Percentiles rank a stretch among this genome's conserved stretches.
phyloP scores from a whole-genome alignment of 2,888 invertebrate genomes.

The Parnassius orleans region DNA sequence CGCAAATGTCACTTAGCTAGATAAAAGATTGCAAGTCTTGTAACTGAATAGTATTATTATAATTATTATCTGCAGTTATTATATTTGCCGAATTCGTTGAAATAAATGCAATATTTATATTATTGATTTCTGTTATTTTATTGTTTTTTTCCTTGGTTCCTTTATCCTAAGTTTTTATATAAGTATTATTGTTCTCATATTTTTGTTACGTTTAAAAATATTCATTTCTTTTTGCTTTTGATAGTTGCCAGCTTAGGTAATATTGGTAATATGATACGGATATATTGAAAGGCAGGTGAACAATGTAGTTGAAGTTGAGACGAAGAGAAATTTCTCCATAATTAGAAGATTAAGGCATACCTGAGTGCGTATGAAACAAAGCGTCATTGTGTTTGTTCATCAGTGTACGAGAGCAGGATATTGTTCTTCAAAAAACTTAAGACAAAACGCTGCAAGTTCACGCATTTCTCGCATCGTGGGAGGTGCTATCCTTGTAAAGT shows the following conservation, averaged over 20 bases:
- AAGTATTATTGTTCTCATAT: slow-evolving; percentile 44
- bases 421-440: slow-evolving; percentile 32
- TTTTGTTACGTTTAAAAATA: slow-evolving; percentile 8
- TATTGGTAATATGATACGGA: slow-evolving; percentile 31
- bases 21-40: slow-evolving; percentile 68
- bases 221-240: slow-evolving; percentile 17
- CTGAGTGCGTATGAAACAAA: slow-evolving; percentile 62
- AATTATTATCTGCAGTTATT: slow-evolving; percentile 79
- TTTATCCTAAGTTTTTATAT: slow-evolving; percentile 62
- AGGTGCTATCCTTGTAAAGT: slow-evolving; percentile 40
- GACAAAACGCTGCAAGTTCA: slow-evolving; percentile 33
- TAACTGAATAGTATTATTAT: slow-evolving; percentile 80
- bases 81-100: slow-evolving; percentile 80
- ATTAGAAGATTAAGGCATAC: slow-evolving; percentile 40
- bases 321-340: slow-evolving; percentile 35
- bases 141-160: slow-evolving; percentile 67
- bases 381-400: slow-evolving; percentile 46
- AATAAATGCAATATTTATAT: slow-evolving; percentile 82
- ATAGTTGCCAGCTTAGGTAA: slow-evolving; percentile 24
- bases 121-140: slow-evolving; percentile 78
- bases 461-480: slow-evolving; percentile 53
- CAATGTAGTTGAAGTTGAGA: slow-evolving; percentile 46
- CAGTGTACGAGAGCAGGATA: slow-evolving; percentile 33
- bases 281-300: slow-evolving; percentile 53
- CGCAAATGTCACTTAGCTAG: slow-evolving; percentile 39